Evolutionary conservation across 2,888 invertebrate genomes (phyloP), one percentile per base, ranked within the genome.

Genomic region (Microctonus hyperodae): DNA sequence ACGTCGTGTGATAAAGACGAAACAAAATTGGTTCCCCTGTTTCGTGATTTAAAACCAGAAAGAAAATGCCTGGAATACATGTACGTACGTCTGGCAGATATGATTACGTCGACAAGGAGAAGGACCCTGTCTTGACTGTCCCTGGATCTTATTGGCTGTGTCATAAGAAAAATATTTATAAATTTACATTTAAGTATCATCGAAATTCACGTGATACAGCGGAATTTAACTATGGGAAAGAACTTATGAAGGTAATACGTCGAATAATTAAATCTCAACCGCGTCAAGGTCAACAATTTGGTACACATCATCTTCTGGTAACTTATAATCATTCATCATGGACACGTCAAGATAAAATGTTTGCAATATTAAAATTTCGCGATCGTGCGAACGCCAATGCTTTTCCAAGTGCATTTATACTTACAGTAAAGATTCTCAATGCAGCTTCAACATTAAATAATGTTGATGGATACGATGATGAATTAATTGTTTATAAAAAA

Each of bases 11-110:
- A 76, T 7, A 75, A 77, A 65, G 75, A 79, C 65, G 67, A 70
- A 1, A 75, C 74, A 16, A 80, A 77, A 72, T 69, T 84, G 22
- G 78, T 84, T 64, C 84, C 84, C 11, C 60, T 84, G n/a, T 83
- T 84, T 68, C 72, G 74, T 71, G 78, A 83, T 60, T 70, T 82
- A 31, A 77, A 79, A 69, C 83, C 83, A 0, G 83, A 83, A 67
- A 77, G 79, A 78, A 79, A 79, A 83, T 84, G 83, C 80, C 82
- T 83, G 81, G 83, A 81, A 79, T 83, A 82, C 75, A 81, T 84
- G 76, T 84, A 83, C 80, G 77, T 68, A 69, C 80, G 72, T 37
- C 76, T 83, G 78, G 80, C 77, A 73, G 78, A 70, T 65, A 77
- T 78, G 73, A 80, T 83, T 79, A 80, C 80, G 64, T 77, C 74